Evolutionary conservation across 2,888 invertebrate genomes (phyloP).

Genomic region (Tortrix viridana): DNA sequence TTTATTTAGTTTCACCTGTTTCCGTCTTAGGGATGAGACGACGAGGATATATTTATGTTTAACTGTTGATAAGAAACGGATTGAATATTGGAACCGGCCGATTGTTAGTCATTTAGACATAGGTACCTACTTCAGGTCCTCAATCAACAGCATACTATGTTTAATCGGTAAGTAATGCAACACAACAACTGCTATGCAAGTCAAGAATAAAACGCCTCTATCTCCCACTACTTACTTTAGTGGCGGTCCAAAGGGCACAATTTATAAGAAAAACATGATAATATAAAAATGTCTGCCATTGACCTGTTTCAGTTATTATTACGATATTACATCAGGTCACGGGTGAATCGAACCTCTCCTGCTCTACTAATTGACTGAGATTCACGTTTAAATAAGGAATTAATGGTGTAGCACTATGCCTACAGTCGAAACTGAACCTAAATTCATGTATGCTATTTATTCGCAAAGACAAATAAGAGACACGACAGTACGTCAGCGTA

Average conservation of each 20-base stretch:
- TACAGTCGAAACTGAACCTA: no score
- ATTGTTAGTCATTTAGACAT: neutral
- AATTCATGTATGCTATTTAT: no score
- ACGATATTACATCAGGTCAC: neutral
- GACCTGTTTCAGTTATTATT: conserved; percentile 24
- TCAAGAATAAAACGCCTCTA: neutral
- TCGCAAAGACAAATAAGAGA: no score
- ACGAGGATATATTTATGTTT: no score
- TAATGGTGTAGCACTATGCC: no score
- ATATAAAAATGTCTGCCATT: conserved; percentile 31
- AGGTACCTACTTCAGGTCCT: neutral
- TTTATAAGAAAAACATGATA: conserved; percentile 26
- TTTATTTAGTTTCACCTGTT: no score
- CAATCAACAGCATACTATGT: neutral
- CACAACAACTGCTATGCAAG: neutral
- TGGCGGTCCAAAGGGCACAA: conserved; percentile 18
- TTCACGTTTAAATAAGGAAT: no score
- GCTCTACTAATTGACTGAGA: no score
- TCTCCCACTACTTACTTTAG: conserved; percentile 14
- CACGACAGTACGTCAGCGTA: no score
- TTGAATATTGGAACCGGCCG: no score
- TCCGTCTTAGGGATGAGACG: no score
- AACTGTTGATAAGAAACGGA: no score
- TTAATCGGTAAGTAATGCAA: neutral
- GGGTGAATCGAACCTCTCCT: neutral